Evolutionary conservation across 1,140 invertebrate genomes (phyloP).

Genomic region (Musca domestica): DNA sequence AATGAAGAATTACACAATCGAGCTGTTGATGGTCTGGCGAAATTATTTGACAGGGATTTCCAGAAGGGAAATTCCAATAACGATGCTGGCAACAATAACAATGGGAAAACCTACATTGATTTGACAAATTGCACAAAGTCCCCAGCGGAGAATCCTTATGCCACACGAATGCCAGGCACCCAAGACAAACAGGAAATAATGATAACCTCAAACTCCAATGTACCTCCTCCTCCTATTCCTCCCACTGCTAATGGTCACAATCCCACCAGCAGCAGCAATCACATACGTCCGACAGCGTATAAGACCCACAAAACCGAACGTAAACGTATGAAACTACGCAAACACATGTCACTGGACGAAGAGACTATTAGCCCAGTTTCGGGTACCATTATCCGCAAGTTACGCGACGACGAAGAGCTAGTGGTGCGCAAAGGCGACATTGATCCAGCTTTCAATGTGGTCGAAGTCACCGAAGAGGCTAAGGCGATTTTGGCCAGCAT

Average conservation of each 20-base stretch:
- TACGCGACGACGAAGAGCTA: slow-evolving; percentile 76
- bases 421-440: slow-evolving; percentile 88
- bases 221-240: slow-evolving; percentile 29
- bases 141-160: slow-evolving; percentile 39
- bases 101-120: slow-evolving; percentile 23
- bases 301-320: slow-evolving; percentile 50
- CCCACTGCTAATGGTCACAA: too few relatives aligned
- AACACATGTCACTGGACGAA: slow-evolving; percentile 83
- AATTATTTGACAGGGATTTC: slow-evolving; percentile 47
- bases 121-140: background rate
- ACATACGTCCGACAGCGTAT: slow-evolving; percentile 19
- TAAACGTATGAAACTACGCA: slow-evolving; percentile 66
- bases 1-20: slow-evolving; percentile 48
- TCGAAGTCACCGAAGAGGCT: slow-evolving; percentile 95
- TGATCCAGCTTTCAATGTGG: slow-evolving; percentile 93
- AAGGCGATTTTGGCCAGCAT: slow-evolving; percentile 92
- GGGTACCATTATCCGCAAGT: slow-evolving; percentile 86
- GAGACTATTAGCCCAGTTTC: slow-evolving; percentile 97
- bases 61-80: background rate
- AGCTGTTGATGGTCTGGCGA: slow-evolving; percentile 47
- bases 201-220: slow-evolving; percentile 7
- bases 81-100: background rate
- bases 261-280: slow-evolving; percentile 47
- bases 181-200: background rate
- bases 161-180: background rate